Evolutionary conservation across 1,140 invertebrate species (phyloP), one percentile per base, ranked within the genome.

Genomic region (Brachionus koreanus): DNA sequence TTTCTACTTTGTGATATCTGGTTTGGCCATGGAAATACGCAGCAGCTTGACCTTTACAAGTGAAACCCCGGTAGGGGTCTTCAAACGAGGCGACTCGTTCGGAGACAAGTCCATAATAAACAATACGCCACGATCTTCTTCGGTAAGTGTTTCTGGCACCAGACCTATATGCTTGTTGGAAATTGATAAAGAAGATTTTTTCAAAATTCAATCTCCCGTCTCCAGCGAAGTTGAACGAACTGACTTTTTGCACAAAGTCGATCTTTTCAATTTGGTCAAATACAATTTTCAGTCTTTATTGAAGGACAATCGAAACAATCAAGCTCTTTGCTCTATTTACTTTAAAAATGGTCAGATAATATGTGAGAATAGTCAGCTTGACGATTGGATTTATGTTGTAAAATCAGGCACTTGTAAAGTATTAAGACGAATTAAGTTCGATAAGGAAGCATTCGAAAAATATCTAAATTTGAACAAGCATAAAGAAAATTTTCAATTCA

Each of bases 331-430:
- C 69, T 74, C 69, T 0, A 43, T 74, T 74, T 74, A 74, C 46
- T 74, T 46, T 1, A 74, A 61, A 39, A 77, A 61, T 57, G 75
- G 75, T 57, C 33, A 37, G 37, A 61, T 57, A 12, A 77, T 77
- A 42, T 77, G 75, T 29, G 52, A 77, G 39, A 61, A 77, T 61
- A 77, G 75, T 57, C 46, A 57, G 12, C 33, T 13, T 5, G 52
- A 61, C 19, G 75, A 77, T 39, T 77, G 75, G 75, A 35, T 77
- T 5, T 77, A 77, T 61, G 35, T 77, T 29, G 49, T 77, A 10
- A 77, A 77, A 49, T 10, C 46, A 39, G 75, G 75, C 29, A 16
- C 25, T 10, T 77, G 75, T 19, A 57, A 61, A 39, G 52, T 77
- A 3, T 61, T 77, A 0, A 57, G 33, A 61, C 29, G 33, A n/a